A percentile compares a stretch with the other conserved stretches of the same genome.
Evolutionary conservation across 2,113 vertebrate genomes (phyloP).

Genomic region (Salminus brasiliensis): DNA sequence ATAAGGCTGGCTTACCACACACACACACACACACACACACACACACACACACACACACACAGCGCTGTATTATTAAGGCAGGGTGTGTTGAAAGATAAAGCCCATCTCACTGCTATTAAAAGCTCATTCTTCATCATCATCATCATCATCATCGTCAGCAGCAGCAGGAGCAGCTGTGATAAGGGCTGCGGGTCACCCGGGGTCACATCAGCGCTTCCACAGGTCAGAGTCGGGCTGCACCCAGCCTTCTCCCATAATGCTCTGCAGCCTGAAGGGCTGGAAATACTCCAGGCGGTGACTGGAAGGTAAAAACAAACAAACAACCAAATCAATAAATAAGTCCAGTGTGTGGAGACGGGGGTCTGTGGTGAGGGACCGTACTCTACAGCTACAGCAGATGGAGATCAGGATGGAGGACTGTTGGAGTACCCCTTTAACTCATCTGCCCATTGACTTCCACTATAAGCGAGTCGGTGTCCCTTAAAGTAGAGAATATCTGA

Average conservation of each 20-base stretch:
- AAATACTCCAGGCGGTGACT: slow-evolving; percentile 76
- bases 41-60: background rate
- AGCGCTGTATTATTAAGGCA: slow-evolving; percentile 32
- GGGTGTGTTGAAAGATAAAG: slow-evolving; percentile 42
- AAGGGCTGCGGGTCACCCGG: background rate
- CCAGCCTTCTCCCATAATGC: slow-evolving; percentile 77
- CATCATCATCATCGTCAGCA: background rate
- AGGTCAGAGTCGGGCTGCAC: slow-evolving; percentile 72
- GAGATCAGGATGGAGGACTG: too few relatives aligned
- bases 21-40: too few relatives aligned
- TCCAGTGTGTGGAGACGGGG: too few relatives aligned
- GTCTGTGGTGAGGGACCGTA: too few relatives aligned
- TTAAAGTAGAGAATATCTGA: too few relatives aligned
- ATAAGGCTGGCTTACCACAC: too few relatives aligned
- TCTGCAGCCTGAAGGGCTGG: slow-evolving; percentile 73
- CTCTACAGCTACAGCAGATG: too few relatives aligned
- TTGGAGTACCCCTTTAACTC: too few relatives aligned
- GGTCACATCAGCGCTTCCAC: slow-evolving; percentile 50
- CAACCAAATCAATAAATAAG: too few relatives aligned
- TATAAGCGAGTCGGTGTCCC: too few relatives aligned
- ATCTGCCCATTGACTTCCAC: too few relatives aligned
- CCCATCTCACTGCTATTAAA: slow-evolving; percentile 30
- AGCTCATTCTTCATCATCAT: slow-evolving; percentile 22
- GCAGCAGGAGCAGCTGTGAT: background rate
- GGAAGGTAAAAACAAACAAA: background rate